A percentile compares a stretch with the other conserved stretches of the same genome.
Evolutionary conservation across 2,888 invertebrate species (phyloP).

Genomic region (Agrypnus murinus): DNA sequence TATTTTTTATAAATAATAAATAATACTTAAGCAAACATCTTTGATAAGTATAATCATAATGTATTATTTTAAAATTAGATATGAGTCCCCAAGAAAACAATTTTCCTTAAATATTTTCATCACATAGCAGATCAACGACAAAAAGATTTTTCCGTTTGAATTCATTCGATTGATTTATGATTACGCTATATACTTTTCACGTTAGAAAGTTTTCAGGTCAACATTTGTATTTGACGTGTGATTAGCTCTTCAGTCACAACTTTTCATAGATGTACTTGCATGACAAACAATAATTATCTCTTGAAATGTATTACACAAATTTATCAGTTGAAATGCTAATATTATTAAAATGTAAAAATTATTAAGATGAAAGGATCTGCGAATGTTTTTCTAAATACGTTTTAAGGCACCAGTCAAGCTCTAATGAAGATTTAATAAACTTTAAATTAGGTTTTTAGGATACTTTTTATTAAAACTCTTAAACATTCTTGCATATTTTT

Average conservation of each 20-base stretch:
- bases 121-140: slow-evolving; percentile 1
- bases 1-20: no score
- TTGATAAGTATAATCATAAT: no score
- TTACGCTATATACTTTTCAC: not conserved
- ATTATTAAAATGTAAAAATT: no score
- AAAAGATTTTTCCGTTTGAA: slow-evolving; percentile 1
- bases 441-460: slow-evolving; percentile 4
- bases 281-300: not conserved
- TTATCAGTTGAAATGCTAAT: not conserved
- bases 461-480: not conserved
- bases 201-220: not conserved
- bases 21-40: no score
- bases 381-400: no score
- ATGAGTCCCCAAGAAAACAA: not conserved
- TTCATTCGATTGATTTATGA: slow-evolving; percentile 11
- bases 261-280: not conserved
- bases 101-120: not conserved
- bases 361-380: no score
- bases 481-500: no score
- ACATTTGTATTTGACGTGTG: slow-evolving; percentile 1
- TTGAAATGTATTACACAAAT: not conserved
- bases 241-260: slow-evolving; percentile 3
- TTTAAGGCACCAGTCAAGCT: not conserved
- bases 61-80: no score
- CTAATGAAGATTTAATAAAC: slow-evolving; percentile 1